Evolutionary conservation across 2,797 vertebrate species (phyloP), one percentile per base, ranked within the genome.

Genomic region (Lutjanus argentimaculatus): DNA sequence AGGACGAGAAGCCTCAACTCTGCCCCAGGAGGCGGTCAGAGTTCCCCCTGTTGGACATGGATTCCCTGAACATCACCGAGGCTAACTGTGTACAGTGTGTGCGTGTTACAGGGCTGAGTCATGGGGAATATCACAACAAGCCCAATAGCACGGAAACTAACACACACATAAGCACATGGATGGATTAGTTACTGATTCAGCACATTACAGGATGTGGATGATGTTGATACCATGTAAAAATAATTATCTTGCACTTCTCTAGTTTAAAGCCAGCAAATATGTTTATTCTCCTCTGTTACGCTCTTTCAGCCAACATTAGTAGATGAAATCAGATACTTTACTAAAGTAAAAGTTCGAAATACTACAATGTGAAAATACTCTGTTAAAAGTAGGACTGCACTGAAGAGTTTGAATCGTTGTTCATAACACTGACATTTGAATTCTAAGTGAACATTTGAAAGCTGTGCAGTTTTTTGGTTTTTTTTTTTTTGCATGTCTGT

Each of bases 11-110:
- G 52, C 76, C 63, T 74, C 30, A 19, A 63, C 55, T 52, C 58
- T 45, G 77, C 17, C 68, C 79, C 85, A 40, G 58, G 83, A 86
- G 78, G 67, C 65, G 69, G 58, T 63, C 61, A 40, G 75, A 83
- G 72, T 53, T 69, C 72, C 71, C 63, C 22, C 42, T 57, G 82
- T 82, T 68, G 0, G 72, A 70, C 67, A 80, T 68, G 0, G 52
- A 57, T 76, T 82, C 62, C 69, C 68, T 51, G 48, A 77, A 67
- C 82, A 74, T 49, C 53, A 59, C 12, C 16, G 10, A 14, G 57
- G 53, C 40, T 22, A 21, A 57, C n/a, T 21, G 46, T 66, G 12
- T 43, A 56, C 14, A 13, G 43, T 17, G 49, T 58, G 49, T 57
- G 66, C 48, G 49, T 40, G 19, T 59, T 64, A n/a, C 4, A 66